Evolutionary conservation across 2,113 vertebrate genomes (phyloP).

Genomic region (Ptilonorhynchus violaceus): DNA sequence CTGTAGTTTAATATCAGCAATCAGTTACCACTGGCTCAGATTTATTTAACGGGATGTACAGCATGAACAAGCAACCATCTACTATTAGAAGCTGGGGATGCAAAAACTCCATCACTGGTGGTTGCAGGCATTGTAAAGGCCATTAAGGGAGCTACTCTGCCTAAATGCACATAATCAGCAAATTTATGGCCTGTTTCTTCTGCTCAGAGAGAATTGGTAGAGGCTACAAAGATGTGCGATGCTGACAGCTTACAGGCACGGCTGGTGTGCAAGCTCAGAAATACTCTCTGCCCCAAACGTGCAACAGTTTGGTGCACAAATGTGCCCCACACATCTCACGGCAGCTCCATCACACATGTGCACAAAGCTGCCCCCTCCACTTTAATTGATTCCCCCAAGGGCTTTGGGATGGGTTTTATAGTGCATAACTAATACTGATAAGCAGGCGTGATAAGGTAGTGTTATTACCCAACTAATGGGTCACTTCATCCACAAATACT

Average conservation of each 20-base stretch:
- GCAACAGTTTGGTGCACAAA: neutral
- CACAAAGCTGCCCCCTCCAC: neutral
- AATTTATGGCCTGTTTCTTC: slow-evolving; percentile 57
- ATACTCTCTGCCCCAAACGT: neutral
- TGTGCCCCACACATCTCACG: rapidly evolving
- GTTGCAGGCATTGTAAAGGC: slow-evolving; percentile 34
- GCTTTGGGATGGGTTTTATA: slow-evolving; percentile 53
- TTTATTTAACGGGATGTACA: slow-evolving; percentile 30
- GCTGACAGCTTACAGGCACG: neutral
- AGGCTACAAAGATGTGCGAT: neutral
- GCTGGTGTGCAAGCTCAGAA: neutral
- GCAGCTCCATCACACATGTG: neutral
- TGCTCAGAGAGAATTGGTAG: neutral
- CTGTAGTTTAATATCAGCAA: neutral
- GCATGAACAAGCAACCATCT: neutral
- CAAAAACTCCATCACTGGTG: slow-evolving; percentile 30
- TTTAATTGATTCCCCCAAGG: slow-evolving; percentile 49
- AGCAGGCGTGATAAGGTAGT: slow-evolving; percentile 60
- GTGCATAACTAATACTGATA: slow-evolving; percentile 70
- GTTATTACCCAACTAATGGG: slow-evolving; percentile 59
- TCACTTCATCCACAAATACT: slow-evolving; percentile 51
- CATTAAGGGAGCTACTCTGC: slow-evolving; percentile 48
- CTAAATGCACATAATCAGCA: slow-evolving; percentile 58
- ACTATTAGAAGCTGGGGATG: neutral
- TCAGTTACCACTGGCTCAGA: neutral